Evolutionary conservation across 2,797 vertebrate genomes (phyloP).

Genomic region (Characodon lateralis): DNA sequence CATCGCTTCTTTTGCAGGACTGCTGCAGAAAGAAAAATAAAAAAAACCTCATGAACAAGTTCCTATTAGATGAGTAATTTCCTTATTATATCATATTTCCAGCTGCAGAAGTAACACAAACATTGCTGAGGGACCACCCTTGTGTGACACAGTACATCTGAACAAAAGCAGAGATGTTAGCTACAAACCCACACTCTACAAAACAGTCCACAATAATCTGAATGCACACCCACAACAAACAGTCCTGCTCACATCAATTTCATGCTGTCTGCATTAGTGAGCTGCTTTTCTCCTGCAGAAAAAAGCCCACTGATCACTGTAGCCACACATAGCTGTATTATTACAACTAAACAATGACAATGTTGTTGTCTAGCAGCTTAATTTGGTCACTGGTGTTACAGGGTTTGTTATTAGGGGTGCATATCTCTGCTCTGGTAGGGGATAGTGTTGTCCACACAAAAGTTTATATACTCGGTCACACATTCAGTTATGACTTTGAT

Average conservation of each 20-base stretch:
- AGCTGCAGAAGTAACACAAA: slow-evolving; percentile 63
- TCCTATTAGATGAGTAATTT: slow-evolving; percentile 71
- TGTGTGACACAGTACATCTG: slow-evolving; percentile 23
- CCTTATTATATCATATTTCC: slow-evolving; percentile 66
- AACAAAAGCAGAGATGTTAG: slow-evolving; percentile 39
- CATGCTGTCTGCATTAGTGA: slow-evolving; percentile 17
- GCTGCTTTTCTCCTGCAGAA: slow-evolving; percentile 41
- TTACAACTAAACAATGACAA: slow-evolving; percentile 68
- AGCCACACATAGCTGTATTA: slow-evolving; percentile 64
- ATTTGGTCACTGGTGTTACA: too few species aligned
- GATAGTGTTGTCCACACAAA: too few species aligned
- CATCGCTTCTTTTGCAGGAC: background rate
- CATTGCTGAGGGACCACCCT: slow-evolving; percentile 24
- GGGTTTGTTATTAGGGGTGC: too few species aligned
- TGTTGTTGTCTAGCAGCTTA: too few species aligned
- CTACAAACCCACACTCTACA: background rate
- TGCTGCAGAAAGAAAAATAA: slow-evolving; percentile 29
- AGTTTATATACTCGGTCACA: too few species aligned
- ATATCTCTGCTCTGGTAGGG: too few species aligned
- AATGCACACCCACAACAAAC: slow-evolving; percentile 14
- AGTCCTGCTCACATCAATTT: slow-evolving; percentile 45
- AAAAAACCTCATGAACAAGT: slow-evolving; percentile 60
- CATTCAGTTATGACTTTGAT: too few species aligned
- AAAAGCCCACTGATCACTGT: slow-evolving; percentile 29
- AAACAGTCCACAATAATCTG: slow-evolving; percentile 18